Conservation (phyloP, 2,113 vertebrate genomes). For the Pomatorhinus ruficollis region DNA sequence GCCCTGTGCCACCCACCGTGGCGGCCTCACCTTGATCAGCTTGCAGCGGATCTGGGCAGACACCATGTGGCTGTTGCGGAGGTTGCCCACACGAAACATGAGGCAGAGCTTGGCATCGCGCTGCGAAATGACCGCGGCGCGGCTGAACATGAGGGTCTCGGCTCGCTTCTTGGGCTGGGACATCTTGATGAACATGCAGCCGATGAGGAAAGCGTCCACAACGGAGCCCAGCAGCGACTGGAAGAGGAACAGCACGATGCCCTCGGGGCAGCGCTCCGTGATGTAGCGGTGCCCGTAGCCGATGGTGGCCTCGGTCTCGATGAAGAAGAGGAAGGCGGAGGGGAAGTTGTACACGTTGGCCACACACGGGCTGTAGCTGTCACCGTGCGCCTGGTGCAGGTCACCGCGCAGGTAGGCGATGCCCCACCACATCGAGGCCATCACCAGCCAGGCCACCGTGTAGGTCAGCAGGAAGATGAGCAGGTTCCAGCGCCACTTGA, state of each 20-base stretch:
- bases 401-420: conserved; percentile 96
- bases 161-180: conserved; percentile 98
- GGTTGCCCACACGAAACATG: conserved; percentile 98
- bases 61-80: conserved; percentile 99
- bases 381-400: conserved; percentile 90
- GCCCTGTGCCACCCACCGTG: accelerated
- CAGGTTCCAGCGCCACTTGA: conserved; percentile 99
- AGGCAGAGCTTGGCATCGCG: conserved; percentile 96
- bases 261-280: conserved; percentile 94
- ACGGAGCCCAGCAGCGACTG: conserved; percentile 98
- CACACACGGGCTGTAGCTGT: conserved; percentile 95
- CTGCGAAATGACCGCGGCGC: conserved; percentile 90
- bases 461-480: conserved; percentile 99
- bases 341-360: conserved; percentile 99
- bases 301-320: conserved; percentile 97
- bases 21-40: conserved; percentile 89
- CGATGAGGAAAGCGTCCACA: conserved; percentile 96
- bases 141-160: conserved; percentile 97
- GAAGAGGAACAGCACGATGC: conserved; percentile 97
- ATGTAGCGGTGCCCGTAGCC: conserved; percentile 98
- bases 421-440: conserved; percentile 99
- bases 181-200: conserved; percentile 99
- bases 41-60: conserved; percentile 99
- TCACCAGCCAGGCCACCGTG: conserved; percentile 98
- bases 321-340: conserved; percentile 97